Conservation (phyloP, 2,797 vertebrate genomes). For the Iguana delicatissima region DNA sequence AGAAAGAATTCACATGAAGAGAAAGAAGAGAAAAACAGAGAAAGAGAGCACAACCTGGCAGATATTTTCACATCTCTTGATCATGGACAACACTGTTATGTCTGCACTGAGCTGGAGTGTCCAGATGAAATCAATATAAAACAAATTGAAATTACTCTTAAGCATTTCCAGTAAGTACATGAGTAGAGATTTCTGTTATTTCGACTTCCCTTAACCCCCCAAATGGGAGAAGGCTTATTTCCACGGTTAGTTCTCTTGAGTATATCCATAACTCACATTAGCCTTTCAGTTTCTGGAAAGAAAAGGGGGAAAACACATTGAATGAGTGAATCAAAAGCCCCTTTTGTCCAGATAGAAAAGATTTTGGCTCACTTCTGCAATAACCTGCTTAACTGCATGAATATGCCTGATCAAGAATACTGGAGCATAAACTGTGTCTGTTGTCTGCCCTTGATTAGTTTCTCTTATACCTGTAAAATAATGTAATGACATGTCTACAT, state of each 20-base stretch:
- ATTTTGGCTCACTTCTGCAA: background rate
- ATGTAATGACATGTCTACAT: too few species aligned
- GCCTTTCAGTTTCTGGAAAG: background rate
- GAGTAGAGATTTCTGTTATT: background rate
- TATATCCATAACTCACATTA: background rate
- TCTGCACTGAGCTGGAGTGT: background rate
- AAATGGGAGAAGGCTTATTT: background rate
- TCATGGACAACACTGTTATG: background rate
- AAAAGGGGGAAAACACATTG: background rate
- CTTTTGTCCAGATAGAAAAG: background rate
- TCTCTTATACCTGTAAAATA: background rate
- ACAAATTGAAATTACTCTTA: background rate
- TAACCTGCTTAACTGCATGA: background rate
- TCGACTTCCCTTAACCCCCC: background rate
- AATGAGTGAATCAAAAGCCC: background rate
- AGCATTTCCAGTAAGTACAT: background rate
- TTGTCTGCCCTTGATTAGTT: background rate
- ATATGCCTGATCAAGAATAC: background rate
- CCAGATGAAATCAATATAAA: constrained; percentile 1
- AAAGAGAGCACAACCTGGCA: background rate
- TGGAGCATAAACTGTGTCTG: background rate
- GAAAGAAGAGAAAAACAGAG: background rate
- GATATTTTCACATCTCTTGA: background rate
- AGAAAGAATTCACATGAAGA: background rate
- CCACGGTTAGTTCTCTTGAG: background rate